These are phyloP conservation scores for Rhinolophus ferrumequinum DNA, from an alignment of 2,113 vertebrate genomes.

Conservation along the genomic window DNA sequence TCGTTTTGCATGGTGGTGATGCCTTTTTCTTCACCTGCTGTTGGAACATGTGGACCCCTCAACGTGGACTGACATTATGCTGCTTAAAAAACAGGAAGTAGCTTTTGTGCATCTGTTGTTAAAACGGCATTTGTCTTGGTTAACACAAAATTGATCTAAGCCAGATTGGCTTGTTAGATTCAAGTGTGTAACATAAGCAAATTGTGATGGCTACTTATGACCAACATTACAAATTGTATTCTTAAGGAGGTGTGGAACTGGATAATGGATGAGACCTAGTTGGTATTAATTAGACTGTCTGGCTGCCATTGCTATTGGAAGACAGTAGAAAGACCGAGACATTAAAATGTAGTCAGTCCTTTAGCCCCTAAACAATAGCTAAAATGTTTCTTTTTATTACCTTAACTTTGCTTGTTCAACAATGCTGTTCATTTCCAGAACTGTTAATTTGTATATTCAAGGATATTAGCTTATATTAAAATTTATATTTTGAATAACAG, in stretches of 20 bases:
- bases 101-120: not conserved
- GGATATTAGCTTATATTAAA: not conserved
- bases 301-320: not conserved
- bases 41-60: not conserved
- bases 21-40: not conserved
- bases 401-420: not conserved
- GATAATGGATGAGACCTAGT: not conserved
- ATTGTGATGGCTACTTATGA: not conserved
- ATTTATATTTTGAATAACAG: conserved; percentile 36
- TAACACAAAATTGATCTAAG: not conserved
- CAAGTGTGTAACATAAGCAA: not conserved
- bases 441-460: not conserved
- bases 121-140: not conserved
- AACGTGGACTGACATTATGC: not conserved
- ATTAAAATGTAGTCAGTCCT: not conserved
- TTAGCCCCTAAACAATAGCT: not conserved
- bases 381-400: not conserved
- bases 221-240: not conserved
- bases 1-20: not conserved
- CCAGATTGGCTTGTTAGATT: not conserved
- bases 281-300: not conserved
- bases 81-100: not conserved
- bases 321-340: not conserved
- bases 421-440: not conserved
- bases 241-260: not conserved